Conservation (phyloP, 2,113 vertebrate genomes). For the Petrocephalus zakoni region DNA sequence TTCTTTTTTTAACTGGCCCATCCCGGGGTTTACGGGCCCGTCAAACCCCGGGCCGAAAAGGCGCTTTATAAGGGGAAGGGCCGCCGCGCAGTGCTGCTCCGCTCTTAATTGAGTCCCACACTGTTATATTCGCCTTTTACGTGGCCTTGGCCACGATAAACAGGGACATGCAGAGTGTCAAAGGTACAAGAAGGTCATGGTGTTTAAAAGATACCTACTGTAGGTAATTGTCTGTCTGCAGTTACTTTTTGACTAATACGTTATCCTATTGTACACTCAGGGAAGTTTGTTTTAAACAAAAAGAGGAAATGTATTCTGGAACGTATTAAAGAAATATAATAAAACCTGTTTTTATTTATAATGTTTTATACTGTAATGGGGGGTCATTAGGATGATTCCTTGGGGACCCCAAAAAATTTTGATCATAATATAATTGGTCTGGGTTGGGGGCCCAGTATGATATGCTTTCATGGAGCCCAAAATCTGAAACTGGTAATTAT, state of each 20-base stretch:
- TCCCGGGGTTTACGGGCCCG: not conserved
- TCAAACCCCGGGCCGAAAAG: not conserved
- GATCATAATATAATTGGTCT: no score
- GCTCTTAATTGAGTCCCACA: conserved; percentile 10
- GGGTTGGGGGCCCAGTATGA: no score
- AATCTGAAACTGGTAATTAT: not conserved
- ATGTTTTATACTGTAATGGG: not conserved
- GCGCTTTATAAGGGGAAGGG: not conserved
- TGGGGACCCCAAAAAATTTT: no score
- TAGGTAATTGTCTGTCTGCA: not conserved
- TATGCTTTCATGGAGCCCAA: no score
- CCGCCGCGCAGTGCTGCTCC: not conserved
- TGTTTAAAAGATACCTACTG: not conserved
- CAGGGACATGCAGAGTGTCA: not conserved
- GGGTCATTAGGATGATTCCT: no score
- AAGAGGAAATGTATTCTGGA: not conserved
- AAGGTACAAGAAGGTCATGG: not conserved
- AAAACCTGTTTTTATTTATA: not conserved
- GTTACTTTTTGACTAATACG: not conserved
- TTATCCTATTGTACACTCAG: not conserved
- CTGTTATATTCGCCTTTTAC: not conserved
- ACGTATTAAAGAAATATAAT: not conserved
- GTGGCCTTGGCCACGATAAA: not conserved
- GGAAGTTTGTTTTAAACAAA: not conserved
- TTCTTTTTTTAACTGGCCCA: not conserved